Percentiles rank a stretch among this genome's conserved stretches.
These are phyloP conservation scores for Macrobrachium nipponense DNA, from an alignment of 1,140 invertebrate species.

Conservation along the genomic window DNA sequence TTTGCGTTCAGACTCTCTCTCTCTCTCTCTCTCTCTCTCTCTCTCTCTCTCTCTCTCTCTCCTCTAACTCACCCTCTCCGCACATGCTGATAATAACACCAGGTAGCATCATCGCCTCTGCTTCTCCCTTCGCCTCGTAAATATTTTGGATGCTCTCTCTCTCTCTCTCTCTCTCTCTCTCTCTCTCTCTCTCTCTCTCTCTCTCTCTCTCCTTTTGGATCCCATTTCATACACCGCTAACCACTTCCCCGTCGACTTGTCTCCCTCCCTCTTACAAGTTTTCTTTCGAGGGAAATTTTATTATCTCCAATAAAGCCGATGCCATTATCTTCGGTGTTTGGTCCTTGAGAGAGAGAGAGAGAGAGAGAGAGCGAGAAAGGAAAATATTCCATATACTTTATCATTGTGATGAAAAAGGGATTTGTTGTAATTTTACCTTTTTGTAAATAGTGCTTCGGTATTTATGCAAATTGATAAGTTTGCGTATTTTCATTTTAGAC, in stretches of 20 bases:
- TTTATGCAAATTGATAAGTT: no score
- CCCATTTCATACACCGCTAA: background rate
- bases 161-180: background rate
- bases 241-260: background rate
- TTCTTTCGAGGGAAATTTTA: background rate
- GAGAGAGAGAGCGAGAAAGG: constrained; percentile 6
- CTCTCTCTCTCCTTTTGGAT: background rate
- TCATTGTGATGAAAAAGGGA: no score
- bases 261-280: no score
- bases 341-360: background rate
- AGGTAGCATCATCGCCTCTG: no score
- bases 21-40: constrained; percentile 35
- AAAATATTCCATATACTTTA: no score
- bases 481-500: no score
- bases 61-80: no score
- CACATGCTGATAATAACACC: background rate
- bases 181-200: background rate
- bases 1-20: background rate
- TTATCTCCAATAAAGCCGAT: background rate
- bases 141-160: constrained; percentile 2
- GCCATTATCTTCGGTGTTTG: background rate
- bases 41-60: constrained; percentile 31
- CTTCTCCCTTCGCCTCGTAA: no score
- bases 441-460: no score
- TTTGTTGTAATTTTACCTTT: no score